These are phyloP conservation scores for Pipistrellus kuhlii DNA, from an alignment of 2,797 vertebrate genomes.

Conservation along the genomic window DNA sequence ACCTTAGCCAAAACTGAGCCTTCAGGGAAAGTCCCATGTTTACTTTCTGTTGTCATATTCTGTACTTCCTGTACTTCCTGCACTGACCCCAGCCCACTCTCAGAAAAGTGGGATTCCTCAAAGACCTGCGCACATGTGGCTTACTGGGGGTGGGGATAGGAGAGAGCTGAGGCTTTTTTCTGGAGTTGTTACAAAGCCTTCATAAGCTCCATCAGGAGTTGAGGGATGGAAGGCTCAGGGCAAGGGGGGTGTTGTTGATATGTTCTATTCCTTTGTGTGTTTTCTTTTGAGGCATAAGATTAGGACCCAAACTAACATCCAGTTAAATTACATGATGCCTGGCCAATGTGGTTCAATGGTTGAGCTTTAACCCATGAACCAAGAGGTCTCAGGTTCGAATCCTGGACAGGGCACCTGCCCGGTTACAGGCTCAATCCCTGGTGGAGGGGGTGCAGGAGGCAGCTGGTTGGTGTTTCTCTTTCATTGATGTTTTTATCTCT, in stretches of 20 bases:
- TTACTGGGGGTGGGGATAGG: neutral
- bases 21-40: neutral
- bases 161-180: neutral
- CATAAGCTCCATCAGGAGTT: neutral
- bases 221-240: neutral
- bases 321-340: neutral
- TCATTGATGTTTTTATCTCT: too few relatives aligned
- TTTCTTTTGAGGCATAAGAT: conserved; percentile 24
- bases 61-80: fast-evolving
- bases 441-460: too few relatives aligned
- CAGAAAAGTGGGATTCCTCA: neutral
- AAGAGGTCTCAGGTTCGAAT: too few relatives aligned
- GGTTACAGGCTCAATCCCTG: too few relatives aligned
- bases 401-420: too few relatives aligned
- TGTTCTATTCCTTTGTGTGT: neutral
- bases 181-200: neutral
- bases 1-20: neutral
- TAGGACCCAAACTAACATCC: neutral
- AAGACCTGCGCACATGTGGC: neutral
- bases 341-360: too few relatives aligned
- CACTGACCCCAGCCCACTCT: neutral
- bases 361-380: too few relatives aligned
- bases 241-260: neutral
- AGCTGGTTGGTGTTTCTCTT: too few relatives aligned
- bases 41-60: neutral